Base-by-base conservation (phyloP, 2,113 vertebrate species). In the Actinemys pallida region DNA sequence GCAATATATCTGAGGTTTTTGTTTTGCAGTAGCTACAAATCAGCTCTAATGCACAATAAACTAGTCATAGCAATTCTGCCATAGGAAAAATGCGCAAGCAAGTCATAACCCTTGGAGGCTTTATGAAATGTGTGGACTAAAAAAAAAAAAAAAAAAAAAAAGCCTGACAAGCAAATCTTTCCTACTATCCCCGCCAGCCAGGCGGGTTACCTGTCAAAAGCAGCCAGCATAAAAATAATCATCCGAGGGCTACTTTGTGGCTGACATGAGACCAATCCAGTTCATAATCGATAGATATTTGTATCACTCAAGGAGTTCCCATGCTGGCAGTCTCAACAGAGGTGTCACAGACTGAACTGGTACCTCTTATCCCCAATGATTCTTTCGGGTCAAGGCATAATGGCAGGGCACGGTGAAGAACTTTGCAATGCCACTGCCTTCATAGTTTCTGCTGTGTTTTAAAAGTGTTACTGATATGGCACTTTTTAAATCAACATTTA, bases 391-490 rank as follows among this genome's bases (percentile, higher is more conserved):
- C 69, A 91, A 83, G 31, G 47, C 35, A 86, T 25, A 93, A 84
- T 52, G 24, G 6, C 87, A 93, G 83, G 87, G 42, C 82, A 81
- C 78, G 87, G 31, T 31, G 47, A 94, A 93, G 8, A 76, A 49
- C 31, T 87, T 72, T 42, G 59, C 53, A 88, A 19, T 17, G 83
- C 22, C 22, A 84, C 19, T 6, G 14, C 17, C 79, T 1, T 53
- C 49, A 39, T 49, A 27, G 25, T 47, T 78, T 47, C 42, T 47
- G 42, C 25, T 78, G 8, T 27, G 42, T 78, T 78, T 83, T 91
- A 62, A 11, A 93, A 93, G 56, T 45, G 78, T 0, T 49, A 53
- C 12, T 90, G 49, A 62, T 20, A 53, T 0, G 4, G 83, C 84
- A 76, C 22, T 8, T 85, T 39, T 39, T 24, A 6, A 54, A 8